Evolutionary conservation across 1,140 invertebrate genomes (phyloP).

Genomic region (Zaprionus lachaisei): DNA sequence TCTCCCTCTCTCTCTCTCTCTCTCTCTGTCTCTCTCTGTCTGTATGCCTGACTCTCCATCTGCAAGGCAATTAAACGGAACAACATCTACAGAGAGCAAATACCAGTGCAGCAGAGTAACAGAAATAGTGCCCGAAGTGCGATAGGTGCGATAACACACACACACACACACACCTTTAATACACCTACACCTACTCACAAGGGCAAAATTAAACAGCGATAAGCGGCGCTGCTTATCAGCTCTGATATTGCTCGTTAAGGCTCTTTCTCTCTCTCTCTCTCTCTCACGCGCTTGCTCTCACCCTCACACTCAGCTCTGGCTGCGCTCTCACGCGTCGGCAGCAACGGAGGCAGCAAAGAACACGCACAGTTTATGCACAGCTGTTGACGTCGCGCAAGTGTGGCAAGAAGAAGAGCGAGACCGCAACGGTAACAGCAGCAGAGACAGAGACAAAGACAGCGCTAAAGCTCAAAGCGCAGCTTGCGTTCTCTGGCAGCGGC

Average conservation of each 20-base stretch:
- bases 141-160: constrained; percentile 11
- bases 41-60: not conserved
- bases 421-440: constrained; percentile 1
- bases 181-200: constrained; percentile 13
- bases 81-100: not conserved
- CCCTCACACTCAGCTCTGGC: not conserved
- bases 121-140: constrained; percentile 5
- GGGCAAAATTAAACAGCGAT: constrained; percentile 28
- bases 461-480: constrained; percentile 14
- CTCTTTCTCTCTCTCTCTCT: not conserved
- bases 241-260: constrained; percentile 17
- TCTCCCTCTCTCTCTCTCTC: constrained; percentile 1
- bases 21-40: not conserved
- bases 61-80: not conserved
- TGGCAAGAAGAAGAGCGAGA: constrained; percentile 20
- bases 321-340: constrained; percentile 19
- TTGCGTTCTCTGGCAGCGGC: not conserved
- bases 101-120: constrained; percentile 6
- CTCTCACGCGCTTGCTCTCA: not conserved
- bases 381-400: constrained; percentile 36
- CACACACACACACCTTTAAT: not conserved
- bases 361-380: constrained; percentile 48
- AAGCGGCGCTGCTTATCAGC: constrained; percentile 42
- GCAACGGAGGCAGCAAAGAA: not conserved
- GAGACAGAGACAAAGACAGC: not conserved